Base-by-base conservation (phyloP, 2,888 invertebrate genomes). In the Ctena decussata region DNA sequence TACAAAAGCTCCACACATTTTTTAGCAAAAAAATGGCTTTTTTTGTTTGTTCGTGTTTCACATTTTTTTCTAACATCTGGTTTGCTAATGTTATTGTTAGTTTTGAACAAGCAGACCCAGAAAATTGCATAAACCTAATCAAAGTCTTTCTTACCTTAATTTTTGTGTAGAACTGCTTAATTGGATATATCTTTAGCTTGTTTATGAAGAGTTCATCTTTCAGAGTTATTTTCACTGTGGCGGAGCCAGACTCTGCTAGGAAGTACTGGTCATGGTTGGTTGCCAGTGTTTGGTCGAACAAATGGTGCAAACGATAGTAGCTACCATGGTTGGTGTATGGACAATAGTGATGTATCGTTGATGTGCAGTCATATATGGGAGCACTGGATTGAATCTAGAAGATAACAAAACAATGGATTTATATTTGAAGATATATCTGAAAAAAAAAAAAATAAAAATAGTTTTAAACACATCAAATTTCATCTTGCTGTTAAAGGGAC, bases 71-170 rank as follows among this genome's bases (percentile, higher is more conserved):
- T n/a, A n/a, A n/a, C n/a, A n/a, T n/a, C n/a, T n/a, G n/a, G n/a
- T n/a, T n/a, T n/a, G n/a, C n/a, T n/a, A n/a, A n/a, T n/a, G n/a
- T n/a, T n/a, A n/a, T n/a, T n/a, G n/a, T n/a, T n/a, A n/a, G n/a
- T n/a, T n/a, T n/a, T n/a, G n/a, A n/a, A n/a, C n/a, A n/a, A n/a
- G n/a, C n/a, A n/a, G n/a, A n/a, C n/a, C n/a, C n/a, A n/a, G n/a
- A n/a, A n/a, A n/a, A n/a, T n/a, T n/a, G n/a, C n/a, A n/a, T n/a
- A n/a, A n/a, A n/a, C n/a, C n/a, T n/a, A n/a, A n/a, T n/a, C n/a
- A n/a, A n/a, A n/a, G n/a, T n/a, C n/a, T n/a, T n/a, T 21, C 57
- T 79, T 84, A 93, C 93, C 91, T 92, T 92, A 57, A 93, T 89
- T 41, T 87, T 89, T 24, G 91, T 87, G 35, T 89, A 90, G 44